Evolutionary conservation across 2,888 invertebrate genomes (phyloP).

Genomic region (Hesperia comma): DNA sequence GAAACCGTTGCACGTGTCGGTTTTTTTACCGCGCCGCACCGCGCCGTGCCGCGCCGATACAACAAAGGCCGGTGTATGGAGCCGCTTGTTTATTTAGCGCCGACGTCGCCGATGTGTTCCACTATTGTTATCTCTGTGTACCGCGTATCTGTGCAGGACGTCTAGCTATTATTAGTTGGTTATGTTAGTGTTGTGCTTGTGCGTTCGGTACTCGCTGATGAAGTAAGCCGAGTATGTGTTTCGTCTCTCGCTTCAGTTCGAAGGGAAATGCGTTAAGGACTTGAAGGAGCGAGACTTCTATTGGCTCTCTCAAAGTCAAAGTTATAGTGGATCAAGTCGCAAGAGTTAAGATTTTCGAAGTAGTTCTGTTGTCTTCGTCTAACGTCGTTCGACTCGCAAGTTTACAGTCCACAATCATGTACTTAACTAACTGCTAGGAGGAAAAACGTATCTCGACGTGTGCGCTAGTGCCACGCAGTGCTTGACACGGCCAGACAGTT

Average conservation of each 20-base stretch:
- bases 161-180: constrained; percentile 61
- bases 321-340: too few relatives aligned
- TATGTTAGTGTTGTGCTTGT: constrained; percentile 50
- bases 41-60: constrained; percentile 29
- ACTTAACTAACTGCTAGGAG: constrained; percentile 68
- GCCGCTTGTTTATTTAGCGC: constrained; percentile 31
- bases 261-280: too few relatives aligned
- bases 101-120: constrained; percentile 14
- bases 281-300: too few relatives aligned
- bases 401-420: too few relatives aligned
- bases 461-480: constrained; percentile 64
- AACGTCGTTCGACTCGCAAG: too few relatives aligned
- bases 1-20: constrained; percentile 56
- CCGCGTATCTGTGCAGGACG: constrained; percentile 15
- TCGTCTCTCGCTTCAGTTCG: too few relatives aligned
- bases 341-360: too few relatives aligned
- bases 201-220: too few relatives aligned
- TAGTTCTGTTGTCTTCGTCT: too few relatives aligned
- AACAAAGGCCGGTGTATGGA: constrained; percentile 24
- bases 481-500: constrained; percentile 58
- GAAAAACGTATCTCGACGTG: constrained; percentile 71
- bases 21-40: constrained; percentile 40
- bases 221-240: too few relatives aligned
- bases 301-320: too few relatives aligned
- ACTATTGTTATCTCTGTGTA: constrained; percentile 15